Conservation (phyloP, 2,113 vertebrate species). For the Peucedramus taeniatus region DNA sequence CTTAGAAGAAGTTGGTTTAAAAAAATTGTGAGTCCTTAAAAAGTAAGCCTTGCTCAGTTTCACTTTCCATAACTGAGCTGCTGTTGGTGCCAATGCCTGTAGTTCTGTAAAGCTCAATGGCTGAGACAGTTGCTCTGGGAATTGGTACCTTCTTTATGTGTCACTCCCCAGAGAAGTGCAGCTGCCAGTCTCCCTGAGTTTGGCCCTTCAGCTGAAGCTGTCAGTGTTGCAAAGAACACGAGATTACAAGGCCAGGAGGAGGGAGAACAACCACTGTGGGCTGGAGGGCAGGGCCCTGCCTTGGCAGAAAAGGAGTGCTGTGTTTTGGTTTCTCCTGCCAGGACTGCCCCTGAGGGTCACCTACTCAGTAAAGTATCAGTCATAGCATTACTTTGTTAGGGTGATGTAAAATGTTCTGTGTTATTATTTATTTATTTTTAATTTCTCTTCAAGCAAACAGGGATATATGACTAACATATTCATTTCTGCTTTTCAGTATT, state of each 20-base stretch:
- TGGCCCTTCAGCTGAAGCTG: not conserved
- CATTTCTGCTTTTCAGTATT: constrained; percentile 82
- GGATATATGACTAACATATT: not conserved
- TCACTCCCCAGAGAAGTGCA: not conserved
- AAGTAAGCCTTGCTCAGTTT: not conserved
- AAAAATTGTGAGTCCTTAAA: not conserved
- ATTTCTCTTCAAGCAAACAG: not conserved
- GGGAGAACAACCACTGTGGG: not conserved
- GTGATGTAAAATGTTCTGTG: not conserved
- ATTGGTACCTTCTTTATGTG: fast-evolving
- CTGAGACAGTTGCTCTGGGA: not conserved
- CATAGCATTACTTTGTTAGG: not conserved
- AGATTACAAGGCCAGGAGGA: not conserved
- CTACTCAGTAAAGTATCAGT: not conserved
- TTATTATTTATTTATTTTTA: not conserved
- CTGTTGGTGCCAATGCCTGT: not conserved
- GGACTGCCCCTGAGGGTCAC: not conserved
- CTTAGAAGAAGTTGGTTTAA: not conserved
- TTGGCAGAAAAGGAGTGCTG: not conserved
- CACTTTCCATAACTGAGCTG: not conserved
- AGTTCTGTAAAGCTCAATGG: not conserved
- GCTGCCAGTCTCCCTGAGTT: not conserved
- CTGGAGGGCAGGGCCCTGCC: not conserved
- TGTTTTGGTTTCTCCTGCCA: not conserved
- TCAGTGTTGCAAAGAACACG: fast-evolving